Base-by-base conservation (phyloP, 2,113 vertebrate species). In the Noturus placidus region DNA sequence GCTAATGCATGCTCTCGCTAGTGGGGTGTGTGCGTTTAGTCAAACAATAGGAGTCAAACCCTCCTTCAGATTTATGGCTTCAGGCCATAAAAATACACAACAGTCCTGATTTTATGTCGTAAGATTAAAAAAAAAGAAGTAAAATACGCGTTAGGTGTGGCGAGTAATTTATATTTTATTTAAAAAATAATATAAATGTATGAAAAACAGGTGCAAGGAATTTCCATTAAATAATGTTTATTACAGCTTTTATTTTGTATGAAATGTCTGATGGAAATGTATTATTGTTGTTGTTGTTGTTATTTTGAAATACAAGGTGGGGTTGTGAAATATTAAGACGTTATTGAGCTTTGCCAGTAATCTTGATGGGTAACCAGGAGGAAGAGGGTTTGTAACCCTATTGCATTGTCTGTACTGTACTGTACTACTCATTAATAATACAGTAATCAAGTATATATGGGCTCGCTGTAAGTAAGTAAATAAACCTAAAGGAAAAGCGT, bases 1-100 rank as follows among this genome's bases (percentile, higher is more conserved):
- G n/a, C n/a, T 82, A 82, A 42, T 61, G 42, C 46, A 52, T 85
- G 83, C 42, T 65, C n/a, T 54, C 7, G 57, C 33, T 74, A 27
- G 52, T 46, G 72, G 84, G 84, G 84, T 85, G 84, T 85, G 84
- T 84, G 13, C 50, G 30, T 38, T 74, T 57, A 38, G 19, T 19
- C 54, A 85, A 61, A 85, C 84, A 85, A 85, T 59, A 76, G 83
- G 33, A 85, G 70, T 13, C 14, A n/a, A 42, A 1, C 0, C 30
- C 52, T 77, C 14, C 5, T 7, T 59, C 19, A 80, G 19, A 17
- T 76, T 57, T 25, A n/a, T n/a, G 30, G 15, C 42, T 76, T 61
- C n/a, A 61, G 54, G 54, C 33, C 52, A 42, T 61, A n/a, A 59
- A 72, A 72, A 50, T 7, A 38, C 30, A 56, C 67, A 38, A 20